Conservation (phyloP, 2,113 vertebrate genomes). For the Aspiorhynchus laticeps region DNA sequence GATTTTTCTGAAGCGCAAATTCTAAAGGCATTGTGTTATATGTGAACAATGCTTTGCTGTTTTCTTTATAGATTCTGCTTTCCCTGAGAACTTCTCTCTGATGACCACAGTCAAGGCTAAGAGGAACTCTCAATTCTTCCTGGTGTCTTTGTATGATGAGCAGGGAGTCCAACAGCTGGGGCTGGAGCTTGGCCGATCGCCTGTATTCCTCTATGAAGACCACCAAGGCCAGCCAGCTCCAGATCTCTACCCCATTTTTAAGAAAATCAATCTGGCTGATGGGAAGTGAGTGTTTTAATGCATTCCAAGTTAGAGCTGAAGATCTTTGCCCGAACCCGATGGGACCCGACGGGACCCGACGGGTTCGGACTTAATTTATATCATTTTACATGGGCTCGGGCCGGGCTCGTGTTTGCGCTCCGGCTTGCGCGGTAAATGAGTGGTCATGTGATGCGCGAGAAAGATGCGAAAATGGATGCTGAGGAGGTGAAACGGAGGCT, state of each 20-base stretch:
- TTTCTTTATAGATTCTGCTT: conserved; percentile 75
- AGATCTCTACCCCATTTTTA: conserved; percentile 79
- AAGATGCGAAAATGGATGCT: too few species aligned
- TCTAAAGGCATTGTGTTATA: background rate
- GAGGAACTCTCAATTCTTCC: conserved; percentile 79
- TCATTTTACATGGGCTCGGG: too few species aligned
- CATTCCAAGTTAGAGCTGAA: too few species aligned
- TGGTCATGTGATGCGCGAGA: too few species aligned
- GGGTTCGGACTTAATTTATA: too few species aligned
- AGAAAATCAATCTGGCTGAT: conserved; percentile 82
- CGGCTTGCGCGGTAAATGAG: background rate
- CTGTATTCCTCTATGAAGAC: conserved; percentile 84
- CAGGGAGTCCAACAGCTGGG: conserved; percentile 84
- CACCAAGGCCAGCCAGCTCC: conserved; percentile 76
- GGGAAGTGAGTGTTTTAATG: conserved; percentile 80
- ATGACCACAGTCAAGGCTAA: conserved; percentile 81
- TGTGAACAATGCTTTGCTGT: background rate
- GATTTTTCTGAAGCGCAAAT: background rate
- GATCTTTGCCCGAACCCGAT: too few species aligned
- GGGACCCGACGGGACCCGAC: too few species aligned
- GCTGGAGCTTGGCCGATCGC: conserved; percentile 81
- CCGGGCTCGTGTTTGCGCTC: too few species aligned
- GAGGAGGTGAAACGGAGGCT: too few species aligned
- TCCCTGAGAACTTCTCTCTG: conserved; percentile 87
- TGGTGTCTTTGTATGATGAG: conserved; percentile 85